Conservation (phyloP, 2,113 vertebrate species). For the Lycaon pictus region DNA sequence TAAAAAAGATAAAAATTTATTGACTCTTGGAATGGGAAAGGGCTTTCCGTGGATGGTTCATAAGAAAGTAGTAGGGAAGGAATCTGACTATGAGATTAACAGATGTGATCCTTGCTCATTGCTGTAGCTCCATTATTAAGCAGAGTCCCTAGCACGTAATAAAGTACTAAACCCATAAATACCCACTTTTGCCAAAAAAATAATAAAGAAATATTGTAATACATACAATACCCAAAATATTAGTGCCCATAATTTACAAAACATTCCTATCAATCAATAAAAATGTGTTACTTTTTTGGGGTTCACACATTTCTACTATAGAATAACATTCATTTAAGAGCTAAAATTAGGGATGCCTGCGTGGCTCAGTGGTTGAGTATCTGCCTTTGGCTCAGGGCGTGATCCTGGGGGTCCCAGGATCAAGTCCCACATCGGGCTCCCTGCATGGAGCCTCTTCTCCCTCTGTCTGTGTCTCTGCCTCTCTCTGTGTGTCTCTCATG, state of each 20-base stretch:
- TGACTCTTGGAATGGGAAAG: not conserved
- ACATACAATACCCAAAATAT: not conserved
- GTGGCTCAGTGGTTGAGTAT: too few relatives aligned
- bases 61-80: not conserved
- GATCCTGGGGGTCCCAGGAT: too few relatives aligned
- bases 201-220: not conserved
- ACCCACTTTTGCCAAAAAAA: not conserved
- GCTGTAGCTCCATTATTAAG: not conserved
- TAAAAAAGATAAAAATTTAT: not conserved
- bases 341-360: not conserved
- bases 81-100: not conserved
- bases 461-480: too few relatives aligned
- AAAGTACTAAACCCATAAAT: not conserved
- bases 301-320: not conserved
- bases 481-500: too few relatives aligned
- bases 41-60: not conserved
- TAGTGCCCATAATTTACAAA: slow-evolving; percentile 47
- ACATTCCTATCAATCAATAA: slow-evolving; percentile 19
- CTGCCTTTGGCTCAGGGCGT: too few relatives aligned
- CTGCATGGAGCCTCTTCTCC: too few relatives aligned
- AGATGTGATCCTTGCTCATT: not conserved
- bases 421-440: too few relatives aligned
- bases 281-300: not conserved
- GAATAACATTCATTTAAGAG: slow-evolving; percentile 7
- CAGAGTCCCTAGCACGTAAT: not conserved